Base-by-base conservation (phyloP, 2,888 invertebrate genomes). In the Onchidella celtica region DNA sequence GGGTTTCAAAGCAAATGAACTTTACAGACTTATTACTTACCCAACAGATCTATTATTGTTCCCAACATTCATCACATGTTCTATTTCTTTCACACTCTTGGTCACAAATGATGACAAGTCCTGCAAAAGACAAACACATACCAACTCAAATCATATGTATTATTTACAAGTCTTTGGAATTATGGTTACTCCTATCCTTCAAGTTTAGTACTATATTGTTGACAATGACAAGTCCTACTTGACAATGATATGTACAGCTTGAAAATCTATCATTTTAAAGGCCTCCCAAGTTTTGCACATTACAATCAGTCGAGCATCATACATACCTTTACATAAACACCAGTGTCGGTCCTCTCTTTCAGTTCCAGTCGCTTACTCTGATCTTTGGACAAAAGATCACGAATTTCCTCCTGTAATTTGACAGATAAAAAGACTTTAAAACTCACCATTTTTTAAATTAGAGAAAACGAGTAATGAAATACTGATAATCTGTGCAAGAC, bases 71-170 rank as follows among this genome's bases (percentile, higher is more conserved):
- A 99, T 98, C 65, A 98, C 96, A 89, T 96, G 96, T 86, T 97
- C 95, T 95, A 99, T 99, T 94, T 99, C 99, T 87, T 95, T 95
- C 21, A 97, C 96, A 86, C 96, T 97, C 94, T 98, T 98, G 93
- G 99, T 99, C 78, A 98, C 97, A 91, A 97, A 96, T 3, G 98
- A 97, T 90, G 98, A 97, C 92, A 99, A 95, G 94, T 98, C 97
- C 93, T 93, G 85, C 17, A 85, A 14, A 4, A 36, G 29, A 73
- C 11, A 3, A 61, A 36, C n/a, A 2, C 2, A 70, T 40, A 69
- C 9, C 3, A 38, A 21, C n/a, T n/a, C n/a, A n/a, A n/a, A n/a
- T 14, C 9, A 17, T 55, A 9, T 17, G 17, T 9, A 9, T 55
- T 17, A 55, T 9, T 14, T 55, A 55, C 21, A 14, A 55, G 55